Evolutionary conservation across 2,888 invertebrate genomes (phyloP).

Genomic region (Matsumyia berberina): DNA sequence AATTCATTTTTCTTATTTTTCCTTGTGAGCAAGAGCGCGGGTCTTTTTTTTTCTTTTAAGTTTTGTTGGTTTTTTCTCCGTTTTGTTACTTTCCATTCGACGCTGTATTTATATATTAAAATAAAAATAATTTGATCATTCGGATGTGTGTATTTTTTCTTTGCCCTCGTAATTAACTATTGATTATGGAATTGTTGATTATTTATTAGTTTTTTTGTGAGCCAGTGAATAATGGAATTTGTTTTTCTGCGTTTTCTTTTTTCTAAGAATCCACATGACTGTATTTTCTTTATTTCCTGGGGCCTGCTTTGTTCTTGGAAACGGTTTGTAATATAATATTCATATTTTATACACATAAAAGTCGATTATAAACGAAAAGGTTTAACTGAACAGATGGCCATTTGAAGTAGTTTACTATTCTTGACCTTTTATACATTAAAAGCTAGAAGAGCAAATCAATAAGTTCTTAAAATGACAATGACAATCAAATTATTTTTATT

Average conservation of each 20-base stretch:
- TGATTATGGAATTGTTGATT: conserved; percentile 67
- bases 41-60: conserved; percentile 47
- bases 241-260: conserved; percentile 10
- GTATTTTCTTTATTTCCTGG: neutral
- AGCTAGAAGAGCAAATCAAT: too few relatives aligned
- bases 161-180: conserved; percentile 66
- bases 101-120: conserved; percentile 34
- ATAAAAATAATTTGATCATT: conserved; percentile 44
- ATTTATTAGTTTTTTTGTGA: conserved; percentile 59
- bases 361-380: conserved; percentile 12
- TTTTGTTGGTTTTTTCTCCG: conserved; percentile 24
- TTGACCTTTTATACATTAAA: too few relatives aligned
- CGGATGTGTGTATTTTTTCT: conserved; percentile 16
- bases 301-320: conserved; percentile 1
- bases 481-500: too few relatives aligned
- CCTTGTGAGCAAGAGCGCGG: conserved; percentile 50
- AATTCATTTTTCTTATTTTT: conserved; percentile 72
- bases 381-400: conserved; percentile 3
- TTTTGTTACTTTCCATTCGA: conserved; percentile 34
- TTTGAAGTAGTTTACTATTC: too few relatives aligned
- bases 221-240: conserved; percentile 33
- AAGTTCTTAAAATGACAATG: too few relatives aligned
- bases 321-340: neutral
- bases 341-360: neutral
- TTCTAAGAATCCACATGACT: neutral